Evolutionary conservation across 2,113 vertebrate genomes (phyloP), one percentile per base, ranked within the genome.

Genomic region (Hylia prasina): DNA sequence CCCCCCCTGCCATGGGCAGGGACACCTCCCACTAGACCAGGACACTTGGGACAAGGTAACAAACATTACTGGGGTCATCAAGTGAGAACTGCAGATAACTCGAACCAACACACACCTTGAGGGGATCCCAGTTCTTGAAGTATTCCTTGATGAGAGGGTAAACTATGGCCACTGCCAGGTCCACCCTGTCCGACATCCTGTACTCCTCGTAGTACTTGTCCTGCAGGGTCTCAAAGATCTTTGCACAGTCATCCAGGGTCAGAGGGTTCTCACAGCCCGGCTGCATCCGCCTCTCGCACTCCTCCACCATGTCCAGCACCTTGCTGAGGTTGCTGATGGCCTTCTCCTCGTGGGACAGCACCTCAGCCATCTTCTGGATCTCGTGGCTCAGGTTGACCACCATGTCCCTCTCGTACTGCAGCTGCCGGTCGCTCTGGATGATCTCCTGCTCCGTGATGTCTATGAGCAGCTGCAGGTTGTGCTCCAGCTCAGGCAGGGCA

Each of bases 361-460:
- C 98, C 82, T 97, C 97, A 2, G 98, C 96, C 96, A 99, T 97
- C 45, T 98, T 98, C 48, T 98, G 97, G 14, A 99, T 98, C 98
- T 99, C 99, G 0, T 99, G 99, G 28, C 97, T 98, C 60, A 99
- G 98, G 95, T 98, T 98, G 87, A 99, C 98, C 44, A 99, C 99
- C 80, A 99, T 98, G 94, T 99, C 99, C 22, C 98, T 98, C 97
- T 99, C 99, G 2, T 99, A 98, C 97, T 99, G 99, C 89, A 99
- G 98, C 96, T 99, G 99, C 82, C 99, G 98, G 95, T 99, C 99
- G 1, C 98, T 99, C 98, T 99, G 99, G 96, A 99, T 98, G 96
- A 99, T 99, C 97, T 99, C 99, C 97, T 99, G 99, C 97, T 99
- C 99, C 0, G 99, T 99, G 60, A 99, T 98, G 94, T 99, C 99